phyloP scores from a whole-genome alignment of 53 echinoderm and acorn worm genomes.

The Antedon mediterranea region DNA sequence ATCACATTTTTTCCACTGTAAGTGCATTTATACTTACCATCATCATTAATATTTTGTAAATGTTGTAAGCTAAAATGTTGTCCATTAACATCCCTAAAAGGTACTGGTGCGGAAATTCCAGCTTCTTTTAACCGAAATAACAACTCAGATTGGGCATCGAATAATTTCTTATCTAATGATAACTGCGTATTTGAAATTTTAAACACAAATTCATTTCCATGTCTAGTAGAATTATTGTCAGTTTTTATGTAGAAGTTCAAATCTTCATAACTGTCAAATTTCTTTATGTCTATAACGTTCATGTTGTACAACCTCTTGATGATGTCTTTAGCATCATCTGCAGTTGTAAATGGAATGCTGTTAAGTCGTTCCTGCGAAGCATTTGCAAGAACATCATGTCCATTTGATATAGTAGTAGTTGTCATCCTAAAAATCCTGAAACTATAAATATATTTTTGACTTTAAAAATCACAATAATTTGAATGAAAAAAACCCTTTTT shows the following conservation, averaged over 20 bases:
- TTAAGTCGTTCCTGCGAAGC: background rate
- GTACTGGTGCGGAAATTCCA: conserved; percentile 37
- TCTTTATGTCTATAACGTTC: conserved; percentile 1
- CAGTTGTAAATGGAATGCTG: background rate
- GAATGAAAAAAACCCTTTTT: too few species aligned
- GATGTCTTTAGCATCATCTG: background rate
- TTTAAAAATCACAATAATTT: too few species aligned
- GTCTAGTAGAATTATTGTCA: background rate
- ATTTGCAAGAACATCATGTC: background rate
- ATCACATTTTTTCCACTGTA: conserved; percentile 7
- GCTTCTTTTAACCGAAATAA: conserved; percentile 18
- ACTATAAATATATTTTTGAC: too few species aligned
- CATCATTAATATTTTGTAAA: conserved; percentile 1
- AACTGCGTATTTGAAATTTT: conserved; percentile 25
- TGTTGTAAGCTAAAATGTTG: conserved; percentile 23
- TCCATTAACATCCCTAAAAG: conserved; percentile 9
- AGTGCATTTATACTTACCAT: background rate
- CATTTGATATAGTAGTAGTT: background rate
- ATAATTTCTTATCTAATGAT: conserved; percentile 6
- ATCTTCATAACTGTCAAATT: conserved; percentile 38
- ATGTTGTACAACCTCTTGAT: background rate
- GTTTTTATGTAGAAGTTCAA: conserved; percentile 32
- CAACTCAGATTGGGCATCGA: conserved; percentile 19
- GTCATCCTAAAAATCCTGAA: background rate
- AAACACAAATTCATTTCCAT: conserved; percentile 9